Conservation (phyloP, 2,888 invertebrate species). For the Drosophila emarginata region DNA sequence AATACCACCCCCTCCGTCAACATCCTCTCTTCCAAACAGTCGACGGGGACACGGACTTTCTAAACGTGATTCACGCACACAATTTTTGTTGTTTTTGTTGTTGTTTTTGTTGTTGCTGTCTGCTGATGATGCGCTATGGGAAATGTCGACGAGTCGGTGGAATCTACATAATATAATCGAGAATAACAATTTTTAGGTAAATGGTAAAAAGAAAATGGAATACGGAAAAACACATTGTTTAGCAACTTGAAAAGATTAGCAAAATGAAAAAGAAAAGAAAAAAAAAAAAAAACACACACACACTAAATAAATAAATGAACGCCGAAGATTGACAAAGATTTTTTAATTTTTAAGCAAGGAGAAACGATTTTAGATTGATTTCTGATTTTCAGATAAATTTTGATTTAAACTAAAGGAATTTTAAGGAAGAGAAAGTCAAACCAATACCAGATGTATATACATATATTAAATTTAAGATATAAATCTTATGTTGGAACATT, state of each 20-base stretch:
- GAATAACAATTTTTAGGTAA: slow-evolving; percentile 25
- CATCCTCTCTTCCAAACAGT: neutral
- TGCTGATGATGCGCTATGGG: slow-evolving; percentile 22
- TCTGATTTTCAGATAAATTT: neutral
- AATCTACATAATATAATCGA: slow-evolving; percentile 10
- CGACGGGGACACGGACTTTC: neutral
- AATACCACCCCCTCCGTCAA: neutral
- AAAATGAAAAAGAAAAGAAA: too few species aligned
- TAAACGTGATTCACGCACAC: slow-evolving; percentile 11
- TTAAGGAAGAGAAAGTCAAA: too few species aligned
- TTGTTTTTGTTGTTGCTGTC: slow-evolving; percentile 1
- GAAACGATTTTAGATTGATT: neutral
- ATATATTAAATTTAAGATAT: too few species aligned
- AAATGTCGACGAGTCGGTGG: slow-evolving; percentile 11
- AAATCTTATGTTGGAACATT: too few species aligned
- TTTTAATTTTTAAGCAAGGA: neutral
- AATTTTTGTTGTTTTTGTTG: slow-evolving; percentile 3
- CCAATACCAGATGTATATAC: too few species aligned
- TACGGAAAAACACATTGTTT: slow-evolving; percentile 16
- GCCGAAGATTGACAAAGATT: neutral
- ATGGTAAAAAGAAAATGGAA: slow-evolving; percentile 24
- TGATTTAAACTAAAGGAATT: neutral
- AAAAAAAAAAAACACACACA: too few species aligned
- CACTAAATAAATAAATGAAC: too few species aligned
- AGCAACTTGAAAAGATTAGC: slow-evolving; percentile 17